Percentiles rank a stretch among this genome's conserved stretches.
Evolutionary conservation across 2,113 vertebrate genomes (phyloP).

Genomic region (Peromyscus californicus): DNA sequence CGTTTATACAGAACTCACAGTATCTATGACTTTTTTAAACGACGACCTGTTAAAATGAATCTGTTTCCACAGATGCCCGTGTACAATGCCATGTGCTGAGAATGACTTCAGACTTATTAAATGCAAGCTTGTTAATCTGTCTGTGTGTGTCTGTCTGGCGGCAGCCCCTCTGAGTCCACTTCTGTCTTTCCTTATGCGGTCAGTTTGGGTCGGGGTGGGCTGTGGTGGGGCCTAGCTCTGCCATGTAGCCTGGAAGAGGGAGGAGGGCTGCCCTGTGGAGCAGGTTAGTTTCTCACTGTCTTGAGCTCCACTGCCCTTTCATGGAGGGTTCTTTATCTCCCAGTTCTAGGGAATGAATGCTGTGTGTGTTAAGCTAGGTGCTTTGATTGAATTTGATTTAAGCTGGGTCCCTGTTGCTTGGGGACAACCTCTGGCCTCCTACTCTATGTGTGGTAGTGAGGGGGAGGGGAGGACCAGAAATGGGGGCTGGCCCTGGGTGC

Average conservation of each 20-base stretch:
- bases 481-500: neutral
- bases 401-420: neutral
- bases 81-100: conserved; percentile 89
- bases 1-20: conserved; percentile 87
- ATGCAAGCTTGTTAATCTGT: conserved; percentile 89
- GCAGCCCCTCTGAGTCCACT: too few species aligned
- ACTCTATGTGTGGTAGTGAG: neutral
- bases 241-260: neutral
- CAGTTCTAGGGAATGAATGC: neutral
- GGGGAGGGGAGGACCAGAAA: too few species aligned
- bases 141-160: conserved; percentile 84
- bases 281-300: neutral
- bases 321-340: neutral
- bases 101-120: conserved; percentile 90
- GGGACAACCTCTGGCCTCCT: neutral
- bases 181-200: conserved; percentile 74
- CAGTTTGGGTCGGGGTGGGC: neutral
- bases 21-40: conserved; percentile 88
- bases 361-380: neutral
- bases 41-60: conserved; percentile 86
- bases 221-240: neutral
- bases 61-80: conserved; percentile 89
- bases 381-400: neutral
- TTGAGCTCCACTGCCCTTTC: neutral
- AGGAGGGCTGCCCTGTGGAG: neutral